phyloP scores from a whole-genome alignment of 2,888 invertebrate species.

The Agrotis exclamationis region DNA sequence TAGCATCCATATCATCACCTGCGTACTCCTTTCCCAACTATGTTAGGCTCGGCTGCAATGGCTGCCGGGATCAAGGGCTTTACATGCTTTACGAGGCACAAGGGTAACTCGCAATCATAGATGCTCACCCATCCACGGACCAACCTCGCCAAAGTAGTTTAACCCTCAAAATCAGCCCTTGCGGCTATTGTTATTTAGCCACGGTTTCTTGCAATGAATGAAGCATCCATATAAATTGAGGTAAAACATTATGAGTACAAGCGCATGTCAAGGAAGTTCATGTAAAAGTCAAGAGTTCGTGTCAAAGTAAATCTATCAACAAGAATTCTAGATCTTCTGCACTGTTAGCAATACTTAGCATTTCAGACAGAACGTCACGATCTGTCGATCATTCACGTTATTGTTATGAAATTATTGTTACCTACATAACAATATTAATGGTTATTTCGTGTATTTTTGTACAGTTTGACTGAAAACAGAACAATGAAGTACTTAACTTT shows the following conservation, averaged over 20 bases:
- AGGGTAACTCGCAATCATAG: too few relatives aligned
- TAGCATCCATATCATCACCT: too few relatives aligned
- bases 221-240: too few relatives aligned
- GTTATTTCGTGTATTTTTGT: slow-evolving; percentile 1
- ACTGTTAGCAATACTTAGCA: slow-evolving; percentile 33
- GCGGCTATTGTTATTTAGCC: too few relatives aligned
- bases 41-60: too few relatives aligned
- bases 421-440: slow-evolving; percentile 12
- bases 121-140: too few relatives aligned
- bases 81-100: too few relatives aligned
- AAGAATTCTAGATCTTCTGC: slow-evolving; percentile 1
- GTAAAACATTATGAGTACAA: background rate
- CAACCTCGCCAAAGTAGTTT: too few relatives aligned
- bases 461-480: background rate
- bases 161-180: too few relatives aligned
- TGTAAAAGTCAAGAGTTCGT: slow-evolving; percentile 24
- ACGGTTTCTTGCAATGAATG: too few relatives aligned
- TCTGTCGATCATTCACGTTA: slow-evolving; percentile 49
- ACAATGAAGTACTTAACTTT: background rate
- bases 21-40: too few relatives aligned
- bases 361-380: slow-evolving; percentile 53
- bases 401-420: slow-evolving; percentile 40
- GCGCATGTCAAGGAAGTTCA: slow-evolving; percentile 32
- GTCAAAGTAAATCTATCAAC: slow-evolving; percentile 9
- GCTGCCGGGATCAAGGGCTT: too few relatives aligned